Conservation (phyloP, 2,888 invertebrate genomes). For the Heliconius ethilla region DNA sequence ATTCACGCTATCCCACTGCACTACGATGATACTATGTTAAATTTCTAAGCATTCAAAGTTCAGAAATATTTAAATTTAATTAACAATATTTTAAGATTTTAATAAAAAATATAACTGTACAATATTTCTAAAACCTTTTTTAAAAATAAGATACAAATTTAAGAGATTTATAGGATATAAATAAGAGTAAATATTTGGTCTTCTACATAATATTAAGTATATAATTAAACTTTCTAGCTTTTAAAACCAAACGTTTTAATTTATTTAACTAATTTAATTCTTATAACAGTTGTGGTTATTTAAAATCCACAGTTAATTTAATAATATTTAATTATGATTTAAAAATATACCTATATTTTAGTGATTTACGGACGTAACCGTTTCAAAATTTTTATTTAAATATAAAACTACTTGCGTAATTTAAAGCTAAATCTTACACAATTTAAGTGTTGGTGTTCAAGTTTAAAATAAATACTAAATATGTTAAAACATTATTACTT, state of each 20-base stretch:
- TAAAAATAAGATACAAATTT: neutral
- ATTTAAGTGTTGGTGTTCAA: constrained; percentile 24
- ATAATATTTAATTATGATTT: neutral
- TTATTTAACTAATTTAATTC: neutral
- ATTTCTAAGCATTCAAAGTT: neutral
- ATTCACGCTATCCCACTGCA: too few relatives aligned
- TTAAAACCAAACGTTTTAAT: neutral
- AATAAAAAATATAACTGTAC: neutral
- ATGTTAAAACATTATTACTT: neutral
- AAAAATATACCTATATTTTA: neutral
- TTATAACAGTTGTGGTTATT: neutral
- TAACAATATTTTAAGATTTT: neutral
- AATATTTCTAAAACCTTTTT: neutral
- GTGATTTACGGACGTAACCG: constrained; percentile 24
- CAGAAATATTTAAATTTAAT: neutral
- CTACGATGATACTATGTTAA: neutral
- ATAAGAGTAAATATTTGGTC: neutral
- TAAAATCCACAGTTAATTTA: neutral
- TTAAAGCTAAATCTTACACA: constrained; percentile 3
- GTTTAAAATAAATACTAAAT: constrained; percentile 5
- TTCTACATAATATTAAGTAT: neutral
- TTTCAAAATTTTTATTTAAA: neutral
- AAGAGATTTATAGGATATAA: neutral
- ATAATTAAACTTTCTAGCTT: neutral
- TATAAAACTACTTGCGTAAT: constrained; percentile 12